Base-by-base conservation (phyloP, 2,888 invertebrate genomes). In the Strigamia transsilvanica region DNA sequence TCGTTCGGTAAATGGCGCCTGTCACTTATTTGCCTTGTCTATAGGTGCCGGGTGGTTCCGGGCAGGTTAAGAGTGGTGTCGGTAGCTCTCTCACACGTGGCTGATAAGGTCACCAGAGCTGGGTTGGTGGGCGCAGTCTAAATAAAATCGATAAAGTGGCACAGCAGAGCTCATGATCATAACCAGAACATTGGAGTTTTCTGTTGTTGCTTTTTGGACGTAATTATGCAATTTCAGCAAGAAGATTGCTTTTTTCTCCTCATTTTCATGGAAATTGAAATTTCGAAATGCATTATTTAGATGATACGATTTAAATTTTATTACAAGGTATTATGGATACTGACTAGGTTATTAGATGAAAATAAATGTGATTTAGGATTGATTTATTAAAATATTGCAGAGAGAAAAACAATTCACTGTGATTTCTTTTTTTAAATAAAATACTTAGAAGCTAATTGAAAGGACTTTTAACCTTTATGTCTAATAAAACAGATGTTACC, bases 1-100 rank as follows among this genome's bases (percentile, higher is more conserved):
- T n/a, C 61, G 61, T 66, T 66, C 18, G 23, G 73, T 73, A 73
- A 73, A 73, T 73, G 73, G 73, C 73, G 73, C 3, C 73, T 73
- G 73, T 27, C 73, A 73, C 73, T 73, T 32, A 73, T 73, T 73
- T 73, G 73, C 73, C 73, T 73, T 73, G 73, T 73, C 73, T 73
- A 15, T 23, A 32, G 32, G 27, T 23, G 13, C 23, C 2, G 32
- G 73, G 73, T 32, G 12, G 73, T 73, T 73, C 32, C 73, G 73
- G 73, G 4, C 32, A 73, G 73, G 73, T 73, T 73, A 73, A 66
- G 73, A 73, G 73, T 27, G 32, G 27, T 21, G 27, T 73, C 73
- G 73, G 27, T 56, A n/a, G 32, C 32, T 21, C 61, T 73, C 73
- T 27, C 73, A 73, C 73, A 73, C 73, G 32, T 27, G 73, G 73